Evolutionary conservation across 1,140 invertebrate genomes (phyloP).

Genomic region (Drosophila erecta): DNA sequence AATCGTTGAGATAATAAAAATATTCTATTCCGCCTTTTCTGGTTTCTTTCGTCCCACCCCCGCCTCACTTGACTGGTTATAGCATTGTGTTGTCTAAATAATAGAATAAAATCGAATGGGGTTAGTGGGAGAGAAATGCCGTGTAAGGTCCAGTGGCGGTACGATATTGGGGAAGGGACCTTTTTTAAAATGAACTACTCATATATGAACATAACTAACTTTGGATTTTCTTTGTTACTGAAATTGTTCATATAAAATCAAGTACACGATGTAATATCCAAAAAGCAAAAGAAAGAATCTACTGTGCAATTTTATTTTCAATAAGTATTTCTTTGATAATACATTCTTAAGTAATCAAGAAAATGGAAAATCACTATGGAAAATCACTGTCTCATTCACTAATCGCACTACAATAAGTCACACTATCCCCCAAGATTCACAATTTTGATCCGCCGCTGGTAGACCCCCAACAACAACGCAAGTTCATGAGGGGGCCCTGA

Average conservation of each 20-base stretch:
- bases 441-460: background rate
- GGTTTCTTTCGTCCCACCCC: conserved; percentile 6
- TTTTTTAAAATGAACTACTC: background rate
- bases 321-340: too few species aligned
- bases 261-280: too few species aligned
- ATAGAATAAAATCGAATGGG: conserved; percentile 33
- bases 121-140: conserved; percentile 31
- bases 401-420: too few species aligned
- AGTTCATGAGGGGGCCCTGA: conserved; percentile 42
- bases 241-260: too few species aligned
- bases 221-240: background rate
- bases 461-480: conserved; percentile 4
- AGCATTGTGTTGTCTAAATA: conserved; percentile 38
- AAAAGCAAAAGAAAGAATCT: too few species aligned
- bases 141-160: conserved; percentile 17
- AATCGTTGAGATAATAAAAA: conserved; percentile 46
- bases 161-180: background rate
- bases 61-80: conserved; percentile 18
- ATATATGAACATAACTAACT: too few species aligned
- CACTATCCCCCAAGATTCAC: background rate
- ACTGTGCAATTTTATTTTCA: too few species aligned
- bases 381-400: too few species aligned
- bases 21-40: conserved; percentile 21
- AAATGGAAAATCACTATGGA: too few species aligned
- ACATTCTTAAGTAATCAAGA: too few species aligned